Evolutionary conservation across 2,797 vertebrate species (phyloP).

Genomic region (Taeniopygia guttata): DNA sequence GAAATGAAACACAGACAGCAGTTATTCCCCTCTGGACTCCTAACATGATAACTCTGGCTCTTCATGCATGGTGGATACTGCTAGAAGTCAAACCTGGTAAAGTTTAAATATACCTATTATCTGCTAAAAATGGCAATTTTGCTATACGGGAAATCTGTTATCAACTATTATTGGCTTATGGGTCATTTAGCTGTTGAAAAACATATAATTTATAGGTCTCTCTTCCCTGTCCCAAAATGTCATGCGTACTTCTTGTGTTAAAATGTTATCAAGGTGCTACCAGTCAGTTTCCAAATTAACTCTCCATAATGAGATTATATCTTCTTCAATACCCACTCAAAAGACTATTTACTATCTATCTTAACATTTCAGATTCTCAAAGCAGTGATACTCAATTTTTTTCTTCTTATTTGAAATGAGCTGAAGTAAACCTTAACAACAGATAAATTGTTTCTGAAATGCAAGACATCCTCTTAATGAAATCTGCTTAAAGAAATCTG

Average conservation of each 20-base stretch:
- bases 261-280: neutral
- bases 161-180: neutral
- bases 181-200: neutral
- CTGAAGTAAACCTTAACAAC: neutral
- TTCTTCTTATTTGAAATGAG: neutral
- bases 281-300: neutral
- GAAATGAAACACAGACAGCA: neutral
- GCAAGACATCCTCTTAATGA: neutral
- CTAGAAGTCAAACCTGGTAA: neutral
- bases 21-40: neutral
- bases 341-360: neutral
- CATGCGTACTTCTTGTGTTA: neutral
- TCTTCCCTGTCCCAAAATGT: neutral
- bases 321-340: neutral
- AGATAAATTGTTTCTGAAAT: neutral
- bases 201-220: neutral
- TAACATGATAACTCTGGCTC: neutral
- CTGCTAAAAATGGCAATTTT: neutral
- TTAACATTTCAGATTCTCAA: neutral
- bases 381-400: neutral
- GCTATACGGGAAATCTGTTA: neutral
- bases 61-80: neutral
- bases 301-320: neutral
- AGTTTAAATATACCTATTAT: neutral
- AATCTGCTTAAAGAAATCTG: neutral